A percentile compares a stretch with the other conserved stretches of the same genome.
Conservation (phyloP, 2,113 vertebrate species). For the Ceratotherium simum region DNA sequence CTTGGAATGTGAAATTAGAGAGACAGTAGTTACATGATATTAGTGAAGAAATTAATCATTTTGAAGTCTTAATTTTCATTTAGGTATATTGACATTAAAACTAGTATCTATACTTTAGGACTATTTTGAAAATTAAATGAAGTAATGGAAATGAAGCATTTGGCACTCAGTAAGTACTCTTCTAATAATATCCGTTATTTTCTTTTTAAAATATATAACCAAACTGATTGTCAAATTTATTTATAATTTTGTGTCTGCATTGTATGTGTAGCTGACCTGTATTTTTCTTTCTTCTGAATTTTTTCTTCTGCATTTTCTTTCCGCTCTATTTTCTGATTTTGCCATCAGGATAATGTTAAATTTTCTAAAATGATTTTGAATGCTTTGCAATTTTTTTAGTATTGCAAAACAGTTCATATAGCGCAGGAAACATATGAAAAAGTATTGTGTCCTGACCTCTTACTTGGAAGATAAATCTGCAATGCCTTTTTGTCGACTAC, state of each 20-base stretch:
- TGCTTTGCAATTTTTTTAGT: not conserved
- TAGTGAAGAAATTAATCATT: not conserved
- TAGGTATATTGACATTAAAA: not conserved
- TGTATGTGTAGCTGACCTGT: not conserved
- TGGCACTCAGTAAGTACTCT: not conserved
- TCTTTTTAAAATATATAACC: not conserved
- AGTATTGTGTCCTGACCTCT: not conserved
- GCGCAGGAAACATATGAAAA: not conserved
- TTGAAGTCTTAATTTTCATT: not conserved
- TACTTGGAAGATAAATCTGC: not conserved
- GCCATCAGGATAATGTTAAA: not conserved
- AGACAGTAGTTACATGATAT: not conserved
- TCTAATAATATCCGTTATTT: not conserved
- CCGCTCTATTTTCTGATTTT: not conserved
- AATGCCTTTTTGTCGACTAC: not conserved
- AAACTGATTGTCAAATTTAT: not conserved
- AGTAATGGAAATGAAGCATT: not conserved
- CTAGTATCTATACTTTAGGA: not conserved
- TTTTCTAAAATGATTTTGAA: slow-evolving; percentile 4
- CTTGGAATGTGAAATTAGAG: not conserved
- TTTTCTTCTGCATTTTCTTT: not conserved
- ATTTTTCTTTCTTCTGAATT: not conserved
- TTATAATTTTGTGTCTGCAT: not conserved
- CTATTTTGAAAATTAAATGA: not conserved
- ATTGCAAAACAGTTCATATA: not conserved